Evolutionary conservation across 2,797 vertebrate species (phyloP), one percentile per base, ranked within the genome.

Genomic region (Hoplostethus atlanticus): DNA sequence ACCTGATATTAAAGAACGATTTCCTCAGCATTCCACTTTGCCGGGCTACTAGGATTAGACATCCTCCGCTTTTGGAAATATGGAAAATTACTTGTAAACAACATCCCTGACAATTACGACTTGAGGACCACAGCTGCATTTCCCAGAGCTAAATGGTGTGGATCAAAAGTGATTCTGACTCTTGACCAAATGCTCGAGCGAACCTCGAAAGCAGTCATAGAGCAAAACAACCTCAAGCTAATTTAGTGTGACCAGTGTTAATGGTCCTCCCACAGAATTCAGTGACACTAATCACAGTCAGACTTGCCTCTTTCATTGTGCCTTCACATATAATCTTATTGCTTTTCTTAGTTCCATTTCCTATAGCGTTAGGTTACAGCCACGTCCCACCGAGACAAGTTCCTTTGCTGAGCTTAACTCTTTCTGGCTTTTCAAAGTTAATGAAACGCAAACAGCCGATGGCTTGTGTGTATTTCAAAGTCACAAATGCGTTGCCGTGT

Each of bases 391-490:
- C 69, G 67, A 84, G 76, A 66, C 55, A 34, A 48, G 64, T 62
- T 21, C 64, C 56, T 85, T 86, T 31, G 62, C 73, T 50, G 5
- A 74, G 53, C 54, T 80, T 36, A 79, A 84, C 62, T 66, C 71
- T 65, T 52, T 48, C 54, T 31, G 63, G 71, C 75, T 50, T 84
- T 86, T 80, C 69, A 6, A 40, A 64, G 71, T 59, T 87, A 87
- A 92, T 91, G 86, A 92, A 93, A 91, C 44, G 68, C 79, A 90
- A 91, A 92, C 90, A 92, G 64, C 68, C 83, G 77, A 81, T 64
- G 74, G 71, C 67, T 71, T 69, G 66, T 46, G 47, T 75, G 72
- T 69, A 50, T 77, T 73, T 71, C 54, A 72, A 79, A 65, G 79
- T 79, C 38, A 76, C 64, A 87, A 71, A 78, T 80, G 70, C 87